Base-by-base conservation (phyloP, 2,797 vertebrate species). In the Malurus splendens region DNA sequence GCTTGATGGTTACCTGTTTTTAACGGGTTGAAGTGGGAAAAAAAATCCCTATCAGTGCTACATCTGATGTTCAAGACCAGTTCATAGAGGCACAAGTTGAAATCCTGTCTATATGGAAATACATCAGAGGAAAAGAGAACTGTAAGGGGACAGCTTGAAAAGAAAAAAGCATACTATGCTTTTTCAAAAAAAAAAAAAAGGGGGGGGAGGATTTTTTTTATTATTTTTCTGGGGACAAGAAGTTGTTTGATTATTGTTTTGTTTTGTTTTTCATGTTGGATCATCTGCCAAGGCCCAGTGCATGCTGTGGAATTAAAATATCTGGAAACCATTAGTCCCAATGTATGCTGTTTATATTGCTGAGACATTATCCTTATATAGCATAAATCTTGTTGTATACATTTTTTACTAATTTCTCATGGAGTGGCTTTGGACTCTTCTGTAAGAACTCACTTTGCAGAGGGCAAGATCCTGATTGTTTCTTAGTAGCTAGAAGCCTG, bases 171-270 rank as follows among this genome's bases (percentile, higher is more conserved):
- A 41, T 42, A 18, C 15, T 44, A 13, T 19, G 14, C 14, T 38
- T 59, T 3, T 45, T 32, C 32, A 32, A 32, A 32, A 32, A 6
- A 54, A 47, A 32, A 54, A 57, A 55, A 48, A 14, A 14, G 0
- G 0, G 1, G 0, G 1, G 3, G 4, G 2, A 2, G 3, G 0
- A 2, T 6, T 48, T 33, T 27, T 14, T 71, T 36, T 10, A 18
- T 25, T 9, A 2, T 2, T 65, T 72, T 50, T 39, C 2, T 54
- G 19, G 32, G 9, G 16, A 18, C 8, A 3, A 6, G 22, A 60
- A 19, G 10, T 80, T 28, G 7, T 8, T 82, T 60, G n/a, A 56
- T 33, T 87, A 47, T 7, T 48, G 9, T 18, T 44, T 30, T n/a
- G 27, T 33, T 47, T 62, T 19, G 1, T 7, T 74, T 76, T 81